Conservation (phyloP, 2,888 invertebrate species). For the Arenicola marina region DNA sequence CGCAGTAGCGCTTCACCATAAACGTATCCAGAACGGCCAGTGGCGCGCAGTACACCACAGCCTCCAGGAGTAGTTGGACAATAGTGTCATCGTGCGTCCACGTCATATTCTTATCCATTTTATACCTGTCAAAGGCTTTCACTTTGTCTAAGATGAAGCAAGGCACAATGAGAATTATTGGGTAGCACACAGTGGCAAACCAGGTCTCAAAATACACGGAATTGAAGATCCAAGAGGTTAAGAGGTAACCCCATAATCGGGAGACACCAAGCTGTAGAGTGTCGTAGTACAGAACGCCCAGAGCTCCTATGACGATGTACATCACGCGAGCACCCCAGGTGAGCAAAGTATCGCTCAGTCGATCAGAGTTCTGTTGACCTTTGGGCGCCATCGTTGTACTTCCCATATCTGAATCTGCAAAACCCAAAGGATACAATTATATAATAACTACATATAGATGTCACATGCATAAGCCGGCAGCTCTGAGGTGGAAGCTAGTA, state of each 20-base stretch:
- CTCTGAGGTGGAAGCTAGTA: no score
- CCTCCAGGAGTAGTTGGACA: constrained; percentile 29
- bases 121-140: constrained; percentile 39
- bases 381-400: no score
- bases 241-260: constrained; percentile 33
- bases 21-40: constrained; percentile 46
- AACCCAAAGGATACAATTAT: no score
- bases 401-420: no score
- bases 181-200: constrained; percentile 41
- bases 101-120: constrained; percentile 38
- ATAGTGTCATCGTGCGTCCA: constrained; percentile 32
- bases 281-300: constrained; percentile 4
- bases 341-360: no score
- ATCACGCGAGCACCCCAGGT: background rate
- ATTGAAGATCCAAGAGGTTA: constrained; percentile 36
- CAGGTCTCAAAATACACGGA: constrained; percentile 52
- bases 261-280: constrained; percentile 26
- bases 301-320: background rate
- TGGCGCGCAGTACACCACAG: constrained; percentile 40
- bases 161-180: constrained; percentile 37
- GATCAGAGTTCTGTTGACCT: no score
- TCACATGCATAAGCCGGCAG: no score
- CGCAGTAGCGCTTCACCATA: constrained; percentile 45
- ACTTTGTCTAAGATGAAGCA: constrained; percentile 36
- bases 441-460: no score